Percentiles rank a stretch among this genome's conserved stretches.
Conservation (phyloP, 1,140 invertebrate genomes). For the Leptestheria dahalacensis region DNA sequence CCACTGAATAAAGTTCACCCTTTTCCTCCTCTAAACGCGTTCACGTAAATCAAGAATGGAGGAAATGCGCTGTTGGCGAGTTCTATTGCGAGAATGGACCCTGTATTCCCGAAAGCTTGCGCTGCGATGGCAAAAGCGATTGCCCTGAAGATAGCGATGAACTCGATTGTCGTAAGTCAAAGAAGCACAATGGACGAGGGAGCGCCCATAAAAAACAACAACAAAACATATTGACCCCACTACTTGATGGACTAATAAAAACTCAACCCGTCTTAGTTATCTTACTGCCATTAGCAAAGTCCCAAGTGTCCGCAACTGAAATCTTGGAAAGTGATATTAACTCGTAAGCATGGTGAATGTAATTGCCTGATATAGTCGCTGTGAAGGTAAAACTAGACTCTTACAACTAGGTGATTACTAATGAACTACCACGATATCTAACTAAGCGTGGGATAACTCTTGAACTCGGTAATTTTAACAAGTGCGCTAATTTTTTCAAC, state of each 20-base stretch:
- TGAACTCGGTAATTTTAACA: background rate
- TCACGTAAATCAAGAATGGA: slow-evolving; percentile 19
- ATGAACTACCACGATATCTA: background rate
- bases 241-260: too few relatives aligned
- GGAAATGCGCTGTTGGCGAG: slow-evolving; percentile 24
- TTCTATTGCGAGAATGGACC: slow-evolving; percentile 47
- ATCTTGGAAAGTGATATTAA: too few relatives aligned
- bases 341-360: too few relatives aligned
- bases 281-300: too few relatives aligned
- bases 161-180: slow-evolving; percentile 37
- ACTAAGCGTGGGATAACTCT: background rate
- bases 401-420: too few relatives aligned
- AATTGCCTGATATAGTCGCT: too few relatives aligned
- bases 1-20: background rate
- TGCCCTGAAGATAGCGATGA: slow-evolving; percentile 54
- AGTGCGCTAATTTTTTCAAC: too few relatives aligned
- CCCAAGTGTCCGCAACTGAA: too few relatives aligned
- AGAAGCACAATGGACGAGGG: background rate
- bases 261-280: too few relatives aligned
- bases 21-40: background rate
- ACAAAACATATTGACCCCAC: too few relatives aligned
- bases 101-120: slow-evolving; percentile 37
- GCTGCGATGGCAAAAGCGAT: slow-evolving; percentile 44
- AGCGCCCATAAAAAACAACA: background rate
- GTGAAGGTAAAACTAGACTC: too few relatives aligned